A percentile compares a stretch with the other conserved stretches of the same genome.
Conservation (phyloP, 2,797 vertebrate genomes). For the Molossus molossus region DNA sequence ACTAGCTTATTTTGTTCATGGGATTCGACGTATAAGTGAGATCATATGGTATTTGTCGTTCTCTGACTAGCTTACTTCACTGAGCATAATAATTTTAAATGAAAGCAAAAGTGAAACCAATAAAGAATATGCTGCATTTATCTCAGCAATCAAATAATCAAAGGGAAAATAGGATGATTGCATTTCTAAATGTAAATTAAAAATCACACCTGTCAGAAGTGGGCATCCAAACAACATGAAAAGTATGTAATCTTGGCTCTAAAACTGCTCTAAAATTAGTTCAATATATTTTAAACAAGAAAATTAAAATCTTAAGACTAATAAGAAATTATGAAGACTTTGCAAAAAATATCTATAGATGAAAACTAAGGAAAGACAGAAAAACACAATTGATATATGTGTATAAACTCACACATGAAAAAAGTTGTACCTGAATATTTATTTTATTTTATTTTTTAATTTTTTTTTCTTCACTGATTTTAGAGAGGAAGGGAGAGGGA, state of each 20-base stretch:
- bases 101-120: neutral
- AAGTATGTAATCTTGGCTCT: constrained; percentile 3
- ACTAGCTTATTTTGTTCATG: no score
- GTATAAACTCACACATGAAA: neutral
- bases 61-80: no score
- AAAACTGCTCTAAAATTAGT: constrained; percentile 35
- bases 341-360: neutral
- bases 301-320: neutral
- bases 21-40: no score
- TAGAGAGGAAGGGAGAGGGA: no score
- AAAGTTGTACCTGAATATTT: neutral
- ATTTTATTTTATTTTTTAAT: no score
- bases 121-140: constrained; percentile 25
- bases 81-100: constrained; percentile 22
- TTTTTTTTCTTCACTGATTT: no score
- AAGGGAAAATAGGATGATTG: constrained; percentile 15
- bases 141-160: constrained; percentile 40
- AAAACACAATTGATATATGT: neutral
- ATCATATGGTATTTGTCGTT: no score
- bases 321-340: constrained; percentile 1
- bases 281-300: constrained; percentile 31
- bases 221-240: neutral
- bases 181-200: constrained; percentile 10
- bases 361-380: constrained; percentile 30
- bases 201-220: constrained; percentile 42